These are phyloP conservation scores for Pachypeltis micranthus DNA, from an alignment of 1,140 invertebrate genomes.

Conservation along the genomic window DNA sequence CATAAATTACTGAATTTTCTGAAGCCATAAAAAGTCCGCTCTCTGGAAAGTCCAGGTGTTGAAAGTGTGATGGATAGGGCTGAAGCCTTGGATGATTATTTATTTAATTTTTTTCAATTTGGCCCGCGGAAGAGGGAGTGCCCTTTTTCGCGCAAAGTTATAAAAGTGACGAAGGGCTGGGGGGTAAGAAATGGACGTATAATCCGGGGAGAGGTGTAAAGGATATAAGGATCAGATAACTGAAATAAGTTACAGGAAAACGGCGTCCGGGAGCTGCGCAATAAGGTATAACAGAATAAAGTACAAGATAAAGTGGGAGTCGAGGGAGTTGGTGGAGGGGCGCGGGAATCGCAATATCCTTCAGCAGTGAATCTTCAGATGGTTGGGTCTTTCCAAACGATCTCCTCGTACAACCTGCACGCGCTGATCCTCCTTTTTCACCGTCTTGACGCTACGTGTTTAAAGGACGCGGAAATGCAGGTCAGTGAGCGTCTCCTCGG, in stretches of 20 bases:
- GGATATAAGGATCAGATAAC: constrained; percentile 9
- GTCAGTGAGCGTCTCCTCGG: no score
- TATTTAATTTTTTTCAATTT: no score
- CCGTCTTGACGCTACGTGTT: no score
- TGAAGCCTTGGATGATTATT: no score
- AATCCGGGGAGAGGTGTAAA: constrained; percentile 1
- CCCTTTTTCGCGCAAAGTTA: neutral
- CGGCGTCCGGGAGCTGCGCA: neutral
- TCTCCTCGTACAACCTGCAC: no score
- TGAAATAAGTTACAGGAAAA: constrained; percentile 2
- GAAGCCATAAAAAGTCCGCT: no score
- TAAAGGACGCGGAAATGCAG: neutral
- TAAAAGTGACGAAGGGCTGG: neutral
- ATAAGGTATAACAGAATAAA: constrained; percentile 10
- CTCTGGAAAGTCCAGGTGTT: no score
- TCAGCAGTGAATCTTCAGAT: constrained; percentile 7
- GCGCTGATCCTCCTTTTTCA: no score
- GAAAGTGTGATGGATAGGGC: no score
- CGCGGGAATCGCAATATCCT: neutral
- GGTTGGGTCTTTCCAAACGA: no score
- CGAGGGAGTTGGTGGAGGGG: neutral
- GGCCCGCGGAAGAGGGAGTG: no score
- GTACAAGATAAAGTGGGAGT: constrained; percentile 1
- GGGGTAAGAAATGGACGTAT: neutral
- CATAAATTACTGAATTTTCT: no score